Base-by-base conservation (phyloP, 2,113 vertebrate genomes). In the Limanda limanda region DNA sequence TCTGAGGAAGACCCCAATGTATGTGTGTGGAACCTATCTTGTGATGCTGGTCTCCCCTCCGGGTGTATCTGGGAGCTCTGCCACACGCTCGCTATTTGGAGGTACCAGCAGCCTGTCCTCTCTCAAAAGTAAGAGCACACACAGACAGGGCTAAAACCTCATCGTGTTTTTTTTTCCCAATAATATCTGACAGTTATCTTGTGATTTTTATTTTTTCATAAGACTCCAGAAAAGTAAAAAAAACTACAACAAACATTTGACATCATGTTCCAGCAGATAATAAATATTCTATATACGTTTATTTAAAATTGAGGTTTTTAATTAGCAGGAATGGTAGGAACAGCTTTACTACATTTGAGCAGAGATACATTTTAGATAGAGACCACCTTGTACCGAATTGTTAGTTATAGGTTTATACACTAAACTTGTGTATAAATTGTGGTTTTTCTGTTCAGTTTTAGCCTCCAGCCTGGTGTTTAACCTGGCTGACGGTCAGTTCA, bases 1-100 rank as follows among this genome's bases (percentile, higher is more conserved):
- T 78, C 91, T 99, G 17, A 94, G 98, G 69, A 98, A 95, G 94
- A 98, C 97, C 0, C 97, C 98, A 0, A 99, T 99, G 87, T 99
- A 98, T 68, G 96, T 98, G 0, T 99, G 98, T 79, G 98, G 98
- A 54, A 99, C 97, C 0, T 98, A 97, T 82, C 81, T 99, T 85
- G 97, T 99, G 84, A 98, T 99, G 96, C 83, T 99, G 88, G 96
- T 97, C n/a, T 96, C 97, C 0, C 96, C 97, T 35, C 98, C 97
- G 0, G 97, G 97, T 40, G 97, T 97, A 0, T 97, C 98, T 25
- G 97, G 97, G 77, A 98, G 97, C 81, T 98, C 97, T n/a, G 97
- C 97, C 54, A 99, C 98, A 0, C 97, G 98, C 45, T 99, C 98
- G 0, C 94, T 99, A 23, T 99, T 99, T 37, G 98, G 98, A 59